These are phyloP conservation scores for Characodon lateralis DNA, from an alignment of 2,797 vertebrate genomes.

Conservation along the genomic window DNA sequence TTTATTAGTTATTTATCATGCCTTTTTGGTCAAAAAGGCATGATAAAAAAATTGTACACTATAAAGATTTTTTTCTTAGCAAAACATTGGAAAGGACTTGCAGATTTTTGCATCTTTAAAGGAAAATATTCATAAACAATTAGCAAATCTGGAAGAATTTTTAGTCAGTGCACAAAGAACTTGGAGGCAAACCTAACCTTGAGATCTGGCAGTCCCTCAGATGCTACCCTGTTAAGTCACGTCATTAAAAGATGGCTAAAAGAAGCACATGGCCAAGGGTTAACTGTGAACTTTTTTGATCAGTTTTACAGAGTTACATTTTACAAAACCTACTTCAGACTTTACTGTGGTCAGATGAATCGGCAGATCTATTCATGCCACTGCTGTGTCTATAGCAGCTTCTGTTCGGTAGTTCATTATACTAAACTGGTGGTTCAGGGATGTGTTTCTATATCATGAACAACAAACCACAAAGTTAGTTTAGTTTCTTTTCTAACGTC, in stretches of 20 bases:
- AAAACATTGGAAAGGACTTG: neutral
- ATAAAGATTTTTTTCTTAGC: neutral
- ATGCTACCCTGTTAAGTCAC: neutral
- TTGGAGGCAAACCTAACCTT: neutral
- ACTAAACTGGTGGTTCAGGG: neutral
- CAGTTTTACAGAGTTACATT: neutral
- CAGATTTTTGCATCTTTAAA: neutral
- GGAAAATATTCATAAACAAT: neutral
- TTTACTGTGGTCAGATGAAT: neutral
- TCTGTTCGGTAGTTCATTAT: neutral
- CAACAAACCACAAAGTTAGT: too few relatives aligned
- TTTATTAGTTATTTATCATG: neutral
- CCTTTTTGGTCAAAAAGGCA: neutral
- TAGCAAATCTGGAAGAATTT: neutral
- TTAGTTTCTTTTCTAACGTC: too few relatives aligned
- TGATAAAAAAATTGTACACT: neutral
- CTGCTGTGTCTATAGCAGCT: neutral
- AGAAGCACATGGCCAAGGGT: neutral
- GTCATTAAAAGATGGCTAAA: neutral
- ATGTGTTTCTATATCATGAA: neutral
- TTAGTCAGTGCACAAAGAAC: neutral
- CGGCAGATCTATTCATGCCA: neutral
- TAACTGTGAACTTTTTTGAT: neutral
- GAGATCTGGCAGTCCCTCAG: too few relatives aligned
- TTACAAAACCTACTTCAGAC: neutral